Conservation (phyloP, 1,140 invertebrate genomes). For the Limonius californicus region DNA sequence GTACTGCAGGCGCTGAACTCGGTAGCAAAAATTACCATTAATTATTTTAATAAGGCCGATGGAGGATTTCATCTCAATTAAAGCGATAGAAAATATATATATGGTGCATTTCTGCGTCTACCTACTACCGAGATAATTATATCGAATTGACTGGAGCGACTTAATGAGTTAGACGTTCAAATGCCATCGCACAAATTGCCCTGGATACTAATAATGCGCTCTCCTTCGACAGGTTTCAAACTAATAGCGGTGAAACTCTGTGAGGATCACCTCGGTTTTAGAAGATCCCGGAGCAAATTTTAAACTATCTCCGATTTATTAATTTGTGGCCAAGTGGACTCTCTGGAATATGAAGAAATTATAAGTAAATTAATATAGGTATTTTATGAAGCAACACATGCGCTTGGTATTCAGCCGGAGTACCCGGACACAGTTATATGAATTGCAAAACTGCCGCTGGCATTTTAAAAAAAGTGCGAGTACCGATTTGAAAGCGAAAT, state of each 20-base stretch:
- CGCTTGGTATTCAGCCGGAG: constrained; percentile 3
- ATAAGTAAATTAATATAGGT: not conserved
- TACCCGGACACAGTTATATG: constrained; percentile 1
- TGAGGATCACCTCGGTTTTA: no score
- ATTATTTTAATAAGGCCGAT: not conserved
- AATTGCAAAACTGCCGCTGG: constrained; percentile 5
- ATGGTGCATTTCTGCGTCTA: not conserved
- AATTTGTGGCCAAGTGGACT: not conserved
- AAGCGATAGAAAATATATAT: not conserved
- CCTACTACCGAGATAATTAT: not conserved
- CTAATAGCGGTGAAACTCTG: no score
- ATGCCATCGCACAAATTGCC: not conserved
- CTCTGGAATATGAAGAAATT: not conserved
- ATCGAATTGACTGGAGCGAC: not conserved
- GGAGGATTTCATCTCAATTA: not conserved
- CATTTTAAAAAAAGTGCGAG: constrained; percentile 5
- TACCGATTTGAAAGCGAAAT: constrained; percentile 9
- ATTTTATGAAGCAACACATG: constrained; percentile 1
- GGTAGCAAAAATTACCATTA: not conserved
- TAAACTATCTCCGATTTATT: not conserved
- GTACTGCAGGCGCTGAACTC: not conserved
- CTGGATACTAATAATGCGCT: not conserved
- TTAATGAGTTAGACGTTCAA: not conserved
- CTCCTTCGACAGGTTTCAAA: not conserved
- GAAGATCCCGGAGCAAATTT: not conserved